Conservation (phyloP, 2,888 invertebrate genomes). For the Nasonia oneida region DNA sequence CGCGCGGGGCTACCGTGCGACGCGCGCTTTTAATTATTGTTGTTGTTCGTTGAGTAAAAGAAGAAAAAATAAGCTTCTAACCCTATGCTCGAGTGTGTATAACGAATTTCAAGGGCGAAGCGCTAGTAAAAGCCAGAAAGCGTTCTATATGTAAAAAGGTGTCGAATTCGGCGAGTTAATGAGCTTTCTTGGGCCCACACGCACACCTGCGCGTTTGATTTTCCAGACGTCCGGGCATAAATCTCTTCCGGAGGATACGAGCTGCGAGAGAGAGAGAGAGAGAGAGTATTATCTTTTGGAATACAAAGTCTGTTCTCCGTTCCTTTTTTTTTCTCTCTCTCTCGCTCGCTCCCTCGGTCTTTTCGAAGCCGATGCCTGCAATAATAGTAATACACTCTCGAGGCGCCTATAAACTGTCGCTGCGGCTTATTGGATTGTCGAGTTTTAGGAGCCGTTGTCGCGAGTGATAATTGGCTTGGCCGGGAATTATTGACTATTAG, state of each 20-base stretch:
- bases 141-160: slow-evolving; percentile 14
- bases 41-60: background rate
- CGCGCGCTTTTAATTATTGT: background rate
- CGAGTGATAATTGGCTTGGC: slow-evolving; percentile 48
- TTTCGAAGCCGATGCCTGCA: slow-evolving; percentile 32
- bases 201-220: slow-evolving; percentile 45
- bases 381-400: slow-evolving; percentile 50
- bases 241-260: slow-evolving; percentile 57
- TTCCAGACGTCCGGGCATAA: slow-evolving; percentile 61
- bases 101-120: background rate
- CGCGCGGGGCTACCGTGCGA: background rate
- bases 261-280: background rate
- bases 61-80: background rate
- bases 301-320: slow-evolving; percentile 47
- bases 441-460: slow-evolving; percentile 43
- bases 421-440: slow-evolving; percentile 45
- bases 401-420: slow-evolving; percentile 50
- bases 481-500: slow-evolving; percentile 39
- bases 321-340: slow-evolving; percentile 20
- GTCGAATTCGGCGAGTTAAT: slow-evolving; percentile 20
- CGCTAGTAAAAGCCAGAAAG: background rate
- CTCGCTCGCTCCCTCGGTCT: slow-evolving; percentile 12
- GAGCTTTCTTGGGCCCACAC: slow-evolving; percentile 17
- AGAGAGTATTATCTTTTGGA: slow-evolving; percentile 52
- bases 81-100: background rate